Evolutionary conservation across 2,888 invertebrate species (phyloP).

Genomic region (Drosophila sordidula): DNA sequence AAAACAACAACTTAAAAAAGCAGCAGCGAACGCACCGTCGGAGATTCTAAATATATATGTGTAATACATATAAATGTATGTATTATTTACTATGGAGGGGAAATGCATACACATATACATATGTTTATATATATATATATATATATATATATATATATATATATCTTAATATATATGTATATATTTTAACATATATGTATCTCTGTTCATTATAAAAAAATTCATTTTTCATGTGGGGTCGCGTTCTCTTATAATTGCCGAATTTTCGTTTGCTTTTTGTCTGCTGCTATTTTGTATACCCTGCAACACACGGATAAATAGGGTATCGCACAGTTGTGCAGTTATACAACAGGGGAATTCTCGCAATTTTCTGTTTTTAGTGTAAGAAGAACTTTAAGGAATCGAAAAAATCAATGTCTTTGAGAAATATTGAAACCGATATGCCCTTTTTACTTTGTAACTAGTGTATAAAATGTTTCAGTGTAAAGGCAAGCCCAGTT

Average conservation of each 20-base stretch:
- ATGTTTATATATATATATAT: slow-evolving; percentile 6
- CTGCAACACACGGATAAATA: too few relatives aligned
- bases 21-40: slow-evolving; percentile 2
- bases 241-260: slow-evolving; percentile 44
- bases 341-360: too few relatives aligned
- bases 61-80: slow-evolving; percentile 35
- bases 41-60: slow-evolving; percentile 56
- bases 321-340: too few relatives aligned
- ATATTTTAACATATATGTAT: slow-evolving; percentile 2
- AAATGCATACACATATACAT: slow-evolving; percentile 10
- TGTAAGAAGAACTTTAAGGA: too few relatives aligned
- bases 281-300: too few relatives aligned
- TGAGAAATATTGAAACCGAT: too few relatives aligned
- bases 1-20: slow-evolving; percentile 28
- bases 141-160: slow-evolving; percentile 9
- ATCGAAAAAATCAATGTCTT: too few relatives aligned
- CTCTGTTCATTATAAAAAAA: slow-evolving; percentile 13
- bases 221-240: slow-evolving; percentile 44
- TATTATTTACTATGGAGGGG: slow-evolving; percentile 28
- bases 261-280: slow-evolving; percentile 22
- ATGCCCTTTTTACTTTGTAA: too few relatives aligned
- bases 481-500: too few relatives aligned
- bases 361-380: too few relatives aligned
- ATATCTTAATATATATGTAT: slow-evolving; percentile 2
- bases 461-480: too few relatives aligned